Evolutionary conservation across 2,113 vertebrate genomes (phyloP).

Genomic region (Tricholaema leucomelas): DNA sequence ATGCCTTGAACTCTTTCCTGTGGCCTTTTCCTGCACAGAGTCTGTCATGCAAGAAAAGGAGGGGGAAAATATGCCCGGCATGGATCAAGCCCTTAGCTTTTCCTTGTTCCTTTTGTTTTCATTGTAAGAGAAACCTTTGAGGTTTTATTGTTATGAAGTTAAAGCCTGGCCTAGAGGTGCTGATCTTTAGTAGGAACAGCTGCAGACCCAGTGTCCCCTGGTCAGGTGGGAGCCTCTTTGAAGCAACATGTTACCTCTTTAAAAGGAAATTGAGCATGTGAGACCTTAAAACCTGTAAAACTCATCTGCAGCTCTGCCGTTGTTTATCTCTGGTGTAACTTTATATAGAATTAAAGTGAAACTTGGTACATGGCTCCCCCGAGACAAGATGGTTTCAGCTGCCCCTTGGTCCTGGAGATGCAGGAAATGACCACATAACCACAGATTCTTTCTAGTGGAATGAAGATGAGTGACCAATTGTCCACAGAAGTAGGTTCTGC

Average conservation of each 20-base stretch:
- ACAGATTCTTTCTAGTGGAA: constrained; percentile 34
- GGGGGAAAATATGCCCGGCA: constrained; percentile 45
- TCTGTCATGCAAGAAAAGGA: constrained; percentile 63
- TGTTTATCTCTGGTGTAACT: constrained; percentile 64
- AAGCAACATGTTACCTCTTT: constrained; percentile 69
- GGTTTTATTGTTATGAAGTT: constrained; percentile 77
- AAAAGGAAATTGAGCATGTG: constrained; percentile 72
- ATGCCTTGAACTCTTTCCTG: constrained; percentile 67
- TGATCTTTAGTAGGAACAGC: constrained; percentile 78
- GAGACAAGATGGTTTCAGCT: background rate
- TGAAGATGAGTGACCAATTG: constrained; percentile 24
- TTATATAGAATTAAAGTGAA: constrained; percentile 55
- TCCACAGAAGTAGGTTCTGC: background rate
- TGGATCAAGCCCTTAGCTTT: constrained; percentile 61
- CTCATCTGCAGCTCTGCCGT: constrained; percentile 55
- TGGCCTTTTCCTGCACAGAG: constrained; percentile 56
- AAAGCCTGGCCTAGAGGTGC: constrained; percentile 77
- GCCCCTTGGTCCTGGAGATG: constrained; percentile 13
- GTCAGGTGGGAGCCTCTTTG: constrained; percentile 76
- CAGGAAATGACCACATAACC: constrained; percentile 43
- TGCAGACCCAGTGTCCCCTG: constrained; percentile 58
- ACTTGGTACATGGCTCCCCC: background rate
- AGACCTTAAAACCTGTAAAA: constrained; percentile 72
- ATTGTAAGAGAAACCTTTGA: constrained; percentile 79
- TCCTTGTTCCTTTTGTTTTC: constrained; percentile 74